A percentile compares a stretch with the other conserved stretches of the same genome.
Evolutionary conservation across 2,888 invertebrate genomes (phyloP).

Genomic region (Lasioglossum oenotherae): DNA sequence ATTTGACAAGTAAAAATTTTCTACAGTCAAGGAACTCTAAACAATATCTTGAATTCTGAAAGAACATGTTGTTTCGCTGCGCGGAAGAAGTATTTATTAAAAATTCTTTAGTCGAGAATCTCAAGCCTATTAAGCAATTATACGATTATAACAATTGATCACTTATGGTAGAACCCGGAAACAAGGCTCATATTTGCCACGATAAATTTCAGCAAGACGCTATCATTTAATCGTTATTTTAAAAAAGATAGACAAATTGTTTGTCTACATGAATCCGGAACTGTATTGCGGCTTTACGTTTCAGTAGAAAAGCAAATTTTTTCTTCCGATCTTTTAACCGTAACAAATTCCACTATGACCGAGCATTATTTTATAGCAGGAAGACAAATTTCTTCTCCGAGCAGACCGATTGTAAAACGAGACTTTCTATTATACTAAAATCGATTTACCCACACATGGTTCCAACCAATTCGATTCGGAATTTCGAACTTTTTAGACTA

Average conservation of each 20-base stretch:
- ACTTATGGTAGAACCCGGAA: neutral
- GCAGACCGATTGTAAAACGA: neutral
- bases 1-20: neutral
- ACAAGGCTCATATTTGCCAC: neutral
- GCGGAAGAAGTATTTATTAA: too few relatives aligned
- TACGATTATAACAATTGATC: neutral
- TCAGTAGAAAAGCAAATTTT: neutral
- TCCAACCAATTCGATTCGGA: neutral
- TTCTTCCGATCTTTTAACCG: neutral
- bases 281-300: neutral
- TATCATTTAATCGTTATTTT: neutral
- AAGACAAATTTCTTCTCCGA: neutral
- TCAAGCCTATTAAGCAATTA: neutral
- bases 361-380: neutral
- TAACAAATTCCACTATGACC: neutral
- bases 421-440: constrained; percentile 2
- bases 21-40: neutral
- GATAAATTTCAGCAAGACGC: neutral
- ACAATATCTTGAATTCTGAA: neutral
- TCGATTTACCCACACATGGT: neutral
- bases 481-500: neutral
- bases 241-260: neutral
- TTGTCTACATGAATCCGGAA: neutral
- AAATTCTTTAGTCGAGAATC: neutral
- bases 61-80: too few relatives aligned